These are phyloP conservation scores for Phymorhynchus buccinoides DNA, from an alignment of 1,140 invertebrate genomes.

Conservation along the genomic window DNA sequence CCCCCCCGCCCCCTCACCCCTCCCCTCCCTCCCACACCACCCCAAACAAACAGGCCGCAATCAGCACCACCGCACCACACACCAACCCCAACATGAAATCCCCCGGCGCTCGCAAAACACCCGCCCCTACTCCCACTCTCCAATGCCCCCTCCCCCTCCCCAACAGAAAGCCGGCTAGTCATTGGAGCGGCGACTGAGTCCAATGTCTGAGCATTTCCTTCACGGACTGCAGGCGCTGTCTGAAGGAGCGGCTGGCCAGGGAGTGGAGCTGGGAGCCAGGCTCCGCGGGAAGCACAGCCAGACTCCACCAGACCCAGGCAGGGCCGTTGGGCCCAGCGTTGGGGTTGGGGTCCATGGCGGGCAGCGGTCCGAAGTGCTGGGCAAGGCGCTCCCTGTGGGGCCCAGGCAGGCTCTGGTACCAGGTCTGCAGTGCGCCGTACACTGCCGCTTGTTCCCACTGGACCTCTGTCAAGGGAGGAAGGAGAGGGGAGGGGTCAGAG, in stretches of 20 bases:
- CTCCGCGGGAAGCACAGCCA: slow-evolving; percentile 88
- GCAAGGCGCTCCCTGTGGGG: slow-evolving; percentile 83
- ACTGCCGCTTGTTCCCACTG: slow-evolving; percentile 79
- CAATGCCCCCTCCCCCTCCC: neutral
- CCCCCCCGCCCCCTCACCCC: too few species aligned
- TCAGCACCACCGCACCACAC: neutral
- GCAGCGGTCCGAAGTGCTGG: slow-evolving; percentile 86
- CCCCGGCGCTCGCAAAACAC: neutral
- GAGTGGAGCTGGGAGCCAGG: slow-evolving; percentile 85
- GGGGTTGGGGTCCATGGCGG: slow-evolving; percentile 82
- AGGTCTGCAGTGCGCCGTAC: slow-evolving; percentile 79
- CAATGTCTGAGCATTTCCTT: slow-evolving; percentile 55
- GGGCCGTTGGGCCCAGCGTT: slow-evolving; percentile 83
- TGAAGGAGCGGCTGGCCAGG: slow-evolving; percentile 82
- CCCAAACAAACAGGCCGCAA: too few species aligned
- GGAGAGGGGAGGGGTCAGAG: too few species aligned
- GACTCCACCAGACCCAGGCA: slow-evolving; percentile 92
- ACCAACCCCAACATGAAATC: neutral
- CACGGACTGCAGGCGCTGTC: slow-evolving; percentile 84
- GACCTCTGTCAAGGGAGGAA: slow-evolving; percentile 73
- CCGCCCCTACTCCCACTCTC: neutral
- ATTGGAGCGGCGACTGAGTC: neutral
- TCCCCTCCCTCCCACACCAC: too few species aligned
- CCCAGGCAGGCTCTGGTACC: slow-evolving; percentile 82
- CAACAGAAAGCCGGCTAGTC: slow-evolving; percentile 5